Conservation (phyloP, 2,113 vertebrate species). For the Shinisaurus crocodilurus region DNA sequence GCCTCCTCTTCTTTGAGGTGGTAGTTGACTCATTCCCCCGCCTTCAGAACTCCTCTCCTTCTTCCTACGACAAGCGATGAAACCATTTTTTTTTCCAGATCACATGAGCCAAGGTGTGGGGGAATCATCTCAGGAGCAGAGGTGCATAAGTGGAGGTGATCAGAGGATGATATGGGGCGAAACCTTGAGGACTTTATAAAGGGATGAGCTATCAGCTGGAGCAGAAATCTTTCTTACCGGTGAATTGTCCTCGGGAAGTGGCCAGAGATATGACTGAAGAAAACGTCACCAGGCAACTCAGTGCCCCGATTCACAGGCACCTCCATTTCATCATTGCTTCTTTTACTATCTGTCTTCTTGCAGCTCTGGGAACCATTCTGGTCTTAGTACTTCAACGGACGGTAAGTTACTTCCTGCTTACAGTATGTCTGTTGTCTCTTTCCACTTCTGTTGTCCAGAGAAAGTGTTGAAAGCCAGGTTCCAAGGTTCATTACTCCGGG, state of each 20-base stretch:
- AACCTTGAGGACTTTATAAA: not conserved
- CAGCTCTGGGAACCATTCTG: not conserved
- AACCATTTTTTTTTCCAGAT: not conserved
- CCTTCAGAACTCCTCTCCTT: not conserved
- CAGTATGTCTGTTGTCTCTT: no score
- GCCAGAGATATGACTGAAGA: constrained; percentile 7
- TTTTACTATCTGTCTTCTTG: not conserved
- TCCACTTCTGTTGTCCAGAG: not conserved
- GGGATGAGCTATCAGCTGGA: constrained; percentile 10
- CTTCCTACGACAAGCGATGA: not conserved
- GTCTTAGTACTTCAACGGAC: constrained; percentile 3
- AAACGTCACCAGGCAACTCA: not conserved
- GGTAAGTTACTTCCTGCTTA: not conserved
- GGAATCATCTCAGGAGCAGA: constrained; percentile 36
- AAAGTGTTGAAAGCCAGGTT: not conserved
- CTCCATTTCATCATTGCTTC: not conserved
- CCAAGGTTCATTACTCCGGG: not conserved
- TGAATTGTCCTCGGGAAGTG: not conserved
- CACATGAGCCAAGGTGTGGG: constrained; percentile 35
- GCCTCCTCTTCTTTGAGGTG: not conserved
- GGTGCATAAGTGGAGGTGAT: constrained; percentile 37
- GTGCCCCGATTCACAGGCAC: not conserved
- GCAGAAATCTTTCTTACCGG: not conserved
- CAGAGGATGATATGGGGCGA: not conserved
- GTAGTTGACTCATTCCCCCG: not conserved